Conservation (phyloP, 1,140 invertebrate genomes). For the Tetragonula clypearis region DNA sequence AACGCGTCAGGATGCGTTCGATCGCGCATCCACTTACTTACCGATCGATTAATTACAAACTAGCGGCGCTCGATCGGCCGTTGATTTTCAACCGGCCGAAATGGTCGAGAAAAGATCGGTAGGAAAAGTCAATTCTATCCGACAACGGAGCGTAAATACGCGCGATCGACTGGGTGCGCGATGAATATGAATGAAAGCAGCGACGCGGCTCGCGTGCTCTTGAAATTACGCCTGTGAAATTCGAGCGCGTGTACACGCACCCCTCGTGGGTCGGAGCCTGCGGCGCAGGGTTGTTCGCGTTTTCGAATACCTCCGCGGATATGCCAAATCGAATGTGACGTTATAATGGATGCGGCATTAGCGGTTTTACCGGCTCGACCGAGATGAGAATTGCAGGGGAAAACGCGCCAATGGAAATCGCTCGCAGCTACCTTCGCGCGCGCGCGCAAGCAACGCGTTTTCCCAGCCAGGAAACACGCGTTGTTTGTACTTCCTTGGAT, state of each 20-base stretch:
- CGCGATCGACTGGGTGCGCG: slow-evolving; percentile 52
- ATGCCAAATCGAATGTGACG: slow-evolving; percentile 77
- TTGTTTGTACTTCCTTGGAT: slow-evolving; percentile 12
- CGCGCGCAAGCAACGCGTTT: slow-evolving; percentile 7
- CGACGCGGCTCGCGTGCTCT: slow-evolving; percentile 44
- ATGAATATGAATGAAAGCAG: slow-evolving; percentile 68
- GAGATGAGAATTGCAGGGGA: slow-evolving; percentile 61
- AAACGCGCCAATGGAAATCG: slow-evolving; percentile 56
- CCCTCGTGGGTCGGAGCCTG: background rate
- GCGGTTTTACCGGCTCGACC: slow-evolving; percentile 68
- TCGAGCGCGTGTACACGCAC: slow-evolving; percentile 47
- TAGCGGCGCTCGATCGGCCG: background rate
- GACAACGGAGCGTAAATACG: slow-evolving; percentile 54
- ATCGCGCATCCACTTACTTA: no score
- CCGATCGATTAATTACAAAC: no score
- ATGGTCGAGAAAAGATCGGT: background rate
- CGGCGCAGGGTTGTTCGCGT: slow-evolving; percentile 33
- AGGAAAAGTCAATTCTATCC: background rate
- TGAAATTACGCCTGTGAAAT: slow-evolving; percentile 66
- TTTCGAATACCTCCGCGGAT: slow-evolving; percentile 56
- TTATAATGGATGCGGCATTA: slow-evolving; percentile 77
- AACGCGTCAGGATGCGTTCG: no score
- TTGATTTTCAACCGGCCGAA: no score
- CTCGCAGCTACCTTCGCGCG: slow-evolving; percentile 4
- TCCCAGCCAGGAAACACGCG: background rate